Evolutionary conservation across 2,797 vertebrate genomes (phyloP).

Genomic region (Gambelia wislizenii): DNA sequence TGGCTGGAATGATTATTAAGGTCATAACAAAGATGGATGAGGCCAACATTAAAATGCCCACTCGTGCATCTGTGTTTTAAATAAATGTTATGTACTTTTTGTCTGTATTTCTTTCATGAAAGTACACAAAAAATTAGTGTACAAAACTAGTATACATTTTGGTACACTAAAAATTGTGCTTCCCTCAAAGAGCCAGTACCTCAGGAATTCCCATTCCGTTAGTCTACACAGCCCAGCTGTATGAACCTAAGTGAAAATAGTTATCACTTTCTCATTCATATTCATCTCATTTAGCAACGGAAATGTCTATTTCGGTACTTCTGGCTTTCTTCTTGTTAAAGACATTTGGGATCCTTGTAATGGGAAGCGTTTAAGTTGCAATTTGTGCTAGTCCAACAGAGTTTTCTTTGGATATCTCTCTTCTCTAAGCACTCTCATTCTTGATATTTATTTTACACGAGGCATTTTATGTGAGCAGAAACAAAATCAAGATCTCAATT

Average conservation of each 20-base stretch:
- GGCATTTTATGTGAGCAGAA: constrained; percentile 52
- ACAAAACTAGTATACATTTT: constrained; percentile 2
- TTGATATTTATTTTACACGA: constrained; percentile 48
- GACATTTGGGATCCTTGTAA: constrained; percentile 28
- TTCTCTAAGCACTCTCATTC: constrained; percentile 31
- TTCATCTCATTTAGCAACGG: constrained; percentile 42
- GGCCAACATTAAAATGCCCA: constrained; percentile 44
- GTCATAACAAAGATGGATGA: constrained; percentile 40
- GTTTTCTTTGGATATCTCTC: constrained; percentile 46
- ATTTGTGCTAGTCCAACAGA: constrained; percentile 50
- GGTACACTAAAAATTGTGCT: background rate
- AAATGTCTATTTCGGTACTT: constrained; percentile 52
- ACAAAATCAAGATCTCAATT: constrained; percentile 67
- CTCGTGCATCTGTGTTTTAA: constrained; percentile 29
- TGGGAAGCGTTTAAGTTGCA: constrained; percentile 45
- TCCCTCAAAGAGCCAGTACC: background rate
- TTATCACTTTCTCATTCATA: constrained; percentile 35
- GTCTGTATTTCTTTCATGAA: background rate
- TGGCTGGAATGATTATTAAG: background rate
- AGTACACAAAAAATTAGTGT: background rate
- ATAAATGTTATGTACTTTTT: constrained; percentile 12
- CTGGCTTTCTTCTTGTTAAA: constrained; percentile 47
- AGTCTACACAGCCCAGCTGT: background rate
- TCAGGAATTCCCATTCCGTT: constrained; percentile 11
- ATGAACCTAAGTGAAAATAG: constrained; percentile 24